Percentiles rank a stretch among this genome's conserved stretches.
phyloP scores from a whole-genome alignment of 2,888 invertebrate genomes.

The Plebejus melissa region DNA sequence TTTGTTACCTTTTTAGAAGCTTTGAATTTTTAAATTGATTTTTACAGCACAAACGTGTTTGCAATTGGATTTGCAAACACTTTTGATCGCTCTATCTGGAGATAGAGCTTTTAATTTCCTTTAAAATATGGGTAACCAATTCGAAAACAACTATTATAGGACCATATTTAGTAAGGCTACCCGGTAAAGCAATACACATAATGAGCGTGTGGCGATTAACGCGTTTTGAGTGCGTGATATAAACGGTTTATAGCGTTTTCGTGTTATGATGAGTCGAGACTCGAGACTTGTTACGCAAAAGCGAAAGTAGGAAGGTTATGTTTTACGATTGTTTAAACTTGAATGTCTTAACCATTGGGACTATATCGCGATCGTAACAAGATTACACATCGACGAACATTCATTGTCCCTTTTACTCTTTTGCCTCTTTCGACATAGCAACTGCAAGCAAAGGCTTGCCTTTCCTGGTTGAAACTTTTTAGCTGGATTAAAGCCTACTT shows the following conservation, averaged over 20 bases:
- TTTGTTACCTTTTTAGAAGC: background rate
- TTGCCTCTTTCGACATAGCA: background rate
- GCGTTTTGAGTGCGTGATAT: conserved; percentile 13
- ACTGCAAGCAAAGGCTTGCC: background rate
- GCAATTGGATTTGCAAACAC: background rate
- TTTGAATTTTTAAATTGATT: background rate
- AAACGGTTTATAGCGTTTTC: conserved; percentile 9
- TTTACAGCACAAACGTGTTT: background rate
- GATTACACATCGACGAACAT: background rate
- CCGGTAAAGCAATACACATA: conserved; percentile 3
- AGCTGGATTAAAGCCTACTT: background rate
- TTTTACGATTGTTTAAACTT: conserved; percentile 5
- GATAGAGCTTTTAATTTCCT: background rate
- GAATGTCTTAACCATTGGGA: background rate
- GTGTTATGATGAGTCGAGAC: background rate
- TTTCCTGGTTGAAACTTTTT: background rate
- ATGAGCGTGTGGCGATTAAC: conserved; percentile 13
- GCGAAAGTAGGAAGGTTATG: conserved; percentile 7
- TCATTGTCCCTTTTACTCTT: background rate
- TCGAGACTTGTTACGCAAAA: conserved; percentile 12
- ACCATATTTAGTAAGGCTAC: background rate
- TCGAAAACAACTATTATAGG: background rate
- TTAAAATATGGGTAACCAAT: background rate
- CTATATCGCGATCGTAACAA: background rate
- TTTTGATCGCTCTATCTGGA: background rate